Base-by-base conservation (phyloP, 2,113 vertebrate genomes). In the Thunnus maccoyii region DNA sequence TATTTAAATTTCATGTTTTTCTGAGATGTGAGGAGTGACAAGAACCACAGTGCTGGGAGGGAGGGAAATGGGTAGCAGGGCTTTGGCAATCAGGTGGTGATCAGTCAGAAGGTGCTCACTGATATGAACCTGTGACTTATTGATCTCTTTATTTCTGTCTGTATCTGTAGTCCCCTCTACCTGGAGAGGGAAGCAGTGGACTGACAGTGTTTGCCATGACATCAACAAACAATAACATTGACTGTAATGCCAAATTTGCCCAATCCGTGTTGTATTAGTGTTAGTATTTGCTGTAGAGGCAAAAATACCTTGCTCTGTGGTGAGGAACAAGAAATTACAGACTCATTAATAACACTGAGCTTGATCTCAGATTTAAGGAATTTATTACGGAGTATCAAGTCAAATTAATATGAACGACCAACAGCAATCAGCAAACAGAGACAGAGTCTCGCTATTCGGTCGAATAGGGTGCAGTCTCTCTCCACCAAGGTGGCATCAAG, bases 1-100 rank as follows among this genome's bases (percentile, higher is more conserved):
- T 94, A 89, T 93, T 94, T 91, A 91, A 93, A 93, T 78, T 76
- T 51, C 52, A 71, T 92, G 91, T 91, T 90, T 85, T 62, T 74
- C 78, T 82, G 5, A 12, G 68, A 81, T 91, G 71, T 83, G 68
- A 80, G 41, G 46, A 67, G 76, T 78, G 75, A 80, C 62, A 65
- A 62, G 12, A 86, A 72, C 61, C 20, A 69, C 64, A 65, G 86
- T 55, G 50, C 32, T 44, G 63, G 70, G 68, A 55, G n/a, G 18
- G 67, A 52, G 56, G 72, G n/a, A 58, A 36, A 17, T n/a, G 66
- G 50, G 41, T 41, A 58, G 62, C 46, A 63, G 15, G 12, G 27
- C 68, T 57, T 54, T 61, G 72, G n/a, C n/a, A 68, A 32, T 25
- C 20, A 56, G 14, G 32, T 50, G 64, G 1, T 25, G 52, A 50